These are phyloP conservation scores for Pollenia griseotomentosa DNA, from an alignment of 2,888 invertebrate genomes.

Conservation along the genomic window DNA sequence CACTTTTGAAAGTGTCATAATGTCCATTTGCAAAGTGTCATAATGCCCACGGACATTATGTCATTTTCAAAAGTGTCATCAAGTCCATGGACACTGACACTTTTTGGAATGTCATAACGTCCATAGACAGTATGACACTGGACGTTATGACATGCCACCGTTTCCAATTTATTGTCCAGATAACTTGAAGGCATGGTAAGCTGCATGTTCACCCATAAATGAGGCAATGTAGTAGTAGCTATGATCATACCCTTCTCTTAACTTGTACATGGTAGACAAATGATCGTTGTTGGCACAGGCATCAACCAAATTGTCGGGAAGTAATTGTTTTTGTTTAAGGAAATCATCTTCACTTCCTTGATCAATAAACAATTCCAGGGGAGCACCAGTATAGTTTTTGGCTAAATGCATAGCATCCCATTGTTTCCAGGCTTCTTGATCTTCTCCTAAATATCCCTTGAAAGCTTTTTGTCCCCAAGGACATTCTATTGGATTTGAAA, in stretches of 20 bases:
- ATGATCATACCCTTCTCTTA: slow-evolving; percentile 96
- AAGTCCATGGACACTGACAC: too few relatives aligned
- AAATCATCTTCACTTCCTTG: slow-evolving; percentile 94
- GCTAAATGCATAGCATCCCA: slow-evolving; percentile 96
- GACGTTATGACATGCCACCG: too few relatives aligned
- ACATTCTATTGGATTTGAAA: slow-evolving; percentile 93
- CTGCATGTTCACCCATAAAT: slow-evolving; percentile 96
- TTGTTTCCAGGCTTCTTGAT: slow-evolving; percentile 88
- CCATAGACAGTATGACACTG: too few relatives aligned
- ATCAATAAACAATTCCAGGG: slow-evolving; percentile 93
- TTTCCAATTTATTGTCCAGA: slow-evolving; percentile 85
- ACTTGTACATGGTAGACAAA: slow-evolving; percentile 88
- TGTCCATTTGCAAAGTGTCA: too few relatives aligned
- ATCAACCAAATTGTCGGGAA: slow-evolving; percentile 91
- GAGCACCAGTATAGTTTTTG: slow-evolving; percentile 92
- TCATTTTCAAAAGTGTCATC: too few relatives aligned
- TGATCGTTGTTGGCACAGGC: slow-evolving; percentile 85
- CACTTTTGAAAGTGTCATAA: too few relatives aligned
- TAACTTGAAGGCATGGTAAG: slow-evolving; percentile 91
- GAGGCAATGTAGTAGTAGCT: slow-evolving; percentile 96
- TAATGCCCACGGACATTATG: too few relatives aligned
- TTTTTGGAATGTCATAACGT: too few relatives aligned
- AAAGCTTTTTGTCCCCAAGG: slow-evolving; percentile 96
- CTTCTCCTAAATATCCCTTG: slow-evolving; percentile 90
- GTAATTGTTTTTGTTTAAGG: slow-evolving; percentile 89